phyloP scores from a whole-genome alignment of 2,888 invertebrate species.

The Nymphalis c-album region DNA sequence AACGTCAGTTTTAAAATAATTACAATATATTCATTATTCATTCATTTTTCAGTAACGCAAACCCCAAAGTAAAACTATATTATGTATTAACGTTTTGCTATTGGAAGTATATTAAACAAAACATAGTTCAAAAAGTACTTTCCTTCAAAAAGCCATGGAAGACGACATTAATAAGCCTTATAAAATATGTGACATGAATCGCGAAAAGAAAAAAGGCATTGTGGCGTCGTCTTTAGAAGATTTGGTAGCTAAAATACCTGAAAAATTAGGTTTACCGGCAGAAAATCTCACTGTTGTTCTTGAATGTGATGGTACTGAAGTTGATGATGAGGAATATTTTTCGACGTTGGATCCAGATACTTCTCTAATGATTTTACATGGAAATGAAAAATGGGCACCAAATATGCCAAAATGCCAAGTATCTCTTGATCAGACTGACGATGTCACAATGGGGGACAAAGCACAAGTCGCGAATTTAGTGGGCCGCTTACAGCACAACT shows the following conservation, averaged over 20 bases:
- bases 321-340: slow-evolving; percentile 97
- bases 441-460: slow-evolving; percentile 75
- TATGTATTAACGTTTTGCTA: background rate
- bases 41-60: slow-evolving; percentile 15
- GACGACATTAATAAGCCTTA: slow-evolving; percentile 85
- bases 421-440: slow-evolving; percentile 82
- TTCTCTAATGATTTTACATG: slow-evolving; percentile 89
- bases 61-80: slow-evolving; percentile 8
- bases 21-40: slow-evolving; percentile 1
- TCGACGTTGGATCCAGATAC: slow-evolving; percentile 94
- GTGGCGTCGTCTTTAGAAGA: slow-evolving; percentile 90
- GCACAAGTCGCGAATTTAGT: slow-evolving; percentile 87
- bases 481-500: slow-evolving; percentile 89
- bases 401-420: slow-evolving; percentile 83
- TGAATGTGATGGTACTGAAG: slow-evolving; percentile 96
- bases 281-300: slow-evolving; percentile 89
- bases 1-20: slow-evolving; percentile 33
- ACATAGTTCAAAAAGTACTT: background rate
- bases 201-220: slow-evolving; percentile 91
- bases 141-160: slow-evolving; percentile 67
- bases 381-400: slow-evolving; percentile 88
- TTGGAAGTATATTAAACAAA: background rate
- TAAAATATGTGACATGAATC: slow-evolving; percentile 89
- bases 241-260: slow-evolving; percentile 87
- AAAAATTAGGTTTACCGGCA: slow-evolving; percentile 85